A percentile compares a stretch with the other conserved stretches of the same genome.
These are phyloP conservation scores for Carterocephalus palaemon DNA, from an alignment of 2,888 invertebrate species.

Conservation along the genomic window DNA sequence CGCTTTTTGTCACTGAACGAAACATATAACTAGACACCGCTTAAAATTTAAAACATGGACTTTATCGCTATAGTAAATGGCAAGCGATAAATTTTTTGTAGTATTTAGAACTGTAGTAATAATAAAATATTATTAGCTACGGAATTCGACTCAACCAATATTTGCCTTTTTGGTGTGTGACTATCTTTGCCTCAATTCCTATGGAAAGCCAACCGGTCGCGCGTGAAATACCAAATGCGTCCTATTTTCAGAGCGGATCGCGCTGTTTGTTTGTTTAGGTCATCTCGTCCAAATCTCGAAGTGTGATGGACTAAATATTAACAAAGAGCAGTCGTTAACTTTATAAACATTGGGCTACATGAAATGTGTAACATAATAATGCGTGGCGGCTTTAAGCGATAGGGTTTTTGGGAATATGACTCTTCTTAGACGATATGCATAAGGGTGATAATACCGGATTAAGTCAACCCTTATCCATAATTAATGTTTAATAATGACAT, in stretches of 20 bases:
- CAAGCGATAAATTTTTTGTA: constrained; percentile 52
- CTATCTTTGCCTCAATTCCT: constrained; percentile 71
- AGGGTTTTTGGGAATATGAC: not conserved
- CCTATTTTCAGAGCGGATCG: constrained; percentile 72
- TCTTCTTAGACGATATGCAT: constrained; percentile 13
- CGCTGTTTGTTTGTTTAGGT: constrained; percentile 76
- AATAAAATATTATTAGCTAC: constrained; percentile 69
- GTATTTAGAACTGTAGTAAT: constrained; percentile 61
- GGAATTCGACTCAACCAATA: constrained; percentile 67
- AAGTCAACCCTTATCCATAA: constrained; percentile 18
- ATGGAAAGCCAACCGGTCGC: constrained; percentile 68
- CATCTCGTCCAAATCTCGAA: constrained; percentile 49
- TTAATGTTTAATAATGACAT: constrained; percentile 18
- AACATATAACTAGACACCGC: constrained; percentile 40
- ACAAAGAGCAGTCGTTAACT: constrained; percentile 48
- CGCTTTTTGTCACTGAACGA: constrained; percentile 39
- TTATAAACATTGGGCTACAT: constrained; percentile 18
- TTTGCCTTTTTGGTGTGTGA: constrained; percentile 72
- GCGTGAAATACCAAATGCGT: constrained; percentile 77
- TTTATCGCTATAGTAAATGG: no score
- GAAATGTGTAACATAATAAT: constrained; percentile 21
- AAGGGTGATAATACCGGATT: constrained; percentile 19
- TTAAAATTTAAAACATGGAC: constrained; percentile 40
- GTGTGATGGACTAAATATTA: constrained; percentile 69
- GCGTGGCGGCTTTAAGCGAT: not conserved